Percentiles rank a stretch among this genome's conserved stretches.
These are phyloP conservation scores for Xestoiulus laeticollis DNA, from an alignment of 2,888 invertebrate species.

Conservation along the genomic window DNA sequence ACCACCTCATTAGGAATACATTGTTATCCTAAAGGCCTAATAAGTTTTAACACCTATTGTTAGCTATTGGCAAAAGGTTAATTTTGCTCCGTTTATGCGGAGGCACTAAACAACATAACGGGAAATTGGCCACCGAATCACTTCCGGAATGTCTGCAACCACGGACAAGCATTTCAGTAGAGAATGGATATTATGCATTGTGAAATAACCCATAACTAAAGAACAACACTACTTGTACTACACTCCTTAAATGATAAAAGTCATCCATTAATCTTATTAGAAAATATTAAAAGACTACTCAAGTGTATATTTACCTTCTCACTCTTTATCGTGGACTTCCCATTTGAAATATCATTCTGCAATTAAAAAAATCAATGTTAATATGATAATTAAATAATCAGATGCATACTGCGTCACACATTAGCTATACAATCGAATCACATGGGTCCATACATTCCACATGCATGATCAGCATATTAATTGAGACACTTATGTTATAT, in stretches of 20 bases:
- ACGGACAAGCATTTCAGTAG: neutral
- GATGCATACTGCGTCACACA: neutral
- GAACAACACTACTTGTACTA: neutral
- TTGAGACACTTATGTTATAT: too few species aligned
- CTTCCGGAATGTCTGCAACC: neutral
- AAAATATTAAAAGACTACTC: neutral
- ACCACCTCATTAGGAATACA: neutral
- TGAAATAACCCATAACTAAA: neutral
- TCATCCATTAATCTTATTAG: neutral
- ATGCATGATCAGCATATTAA: too few species aligned
- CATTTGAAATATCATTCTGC: neutral
- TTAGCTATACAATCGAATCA: too few species aligned
- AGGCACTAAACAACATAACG: neutral
- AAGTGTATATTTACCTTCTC: neutral
- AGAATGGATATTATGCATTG: neutral
- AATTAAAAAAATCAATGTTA: neutral
- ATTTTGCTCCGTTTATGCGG: neutral
- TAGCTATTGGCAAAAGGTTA: neutral
- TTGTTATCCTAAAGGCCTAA: neutral
- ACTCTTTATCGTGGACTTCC: neutral
- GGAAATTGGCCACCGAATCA: neutral
- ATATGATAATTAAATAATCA: neutral
- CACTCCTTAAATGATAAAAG: neutral
- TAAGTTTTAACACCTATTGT: neutral
- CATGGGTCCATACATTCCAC: too few species aligned